phyloP scores from a whole-genome alignment of 2,113 vertebrate species.

The Boulengerochromis microlepis region DNA sequence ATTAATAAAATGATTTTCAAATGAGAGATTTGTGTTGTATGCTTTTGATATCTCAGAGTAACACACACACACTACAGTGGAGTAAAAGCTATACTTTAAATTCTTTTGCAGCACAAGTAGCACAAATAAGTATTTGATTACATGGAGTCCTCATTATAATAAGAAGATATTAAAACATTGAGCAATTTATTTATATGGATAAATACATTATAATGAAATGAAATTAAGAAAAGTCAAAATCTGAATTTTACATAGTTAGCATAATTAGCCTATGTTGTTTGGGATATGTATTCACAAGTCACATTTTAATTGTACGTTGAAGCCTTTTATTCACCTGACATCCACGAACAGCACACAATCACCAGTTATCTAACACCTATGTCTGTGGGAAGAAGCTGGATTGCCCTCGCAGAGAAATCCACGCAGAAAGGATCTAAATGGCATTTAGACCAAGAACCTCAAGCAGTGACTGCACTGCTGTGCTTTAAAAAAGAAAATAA shows the following conservation, averaged over 20 bases:
- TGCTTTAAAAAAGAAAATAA: background rate
- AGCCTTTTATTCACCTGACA: background rate
- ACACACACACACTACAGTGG: background rate
- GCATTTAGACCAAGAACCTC: background rate
- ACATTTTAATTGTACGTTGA: background rate
- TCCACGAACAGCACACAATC: background rate
- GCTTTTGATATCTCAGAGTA: background rate
- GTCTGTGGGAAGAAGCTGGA: background rate
- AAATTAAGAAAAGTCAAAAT: background rate
- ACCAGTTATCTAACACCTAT: background rate
- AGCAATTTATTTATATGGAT: background rate
- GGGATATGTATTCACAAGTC: background rate
- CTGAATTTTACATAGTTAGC: background rate
- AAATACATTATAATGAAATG: background rate
- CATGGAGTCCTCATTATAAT: background rate
- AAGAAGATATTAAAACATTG: background rate
- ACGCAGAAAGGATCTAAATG: background rate
- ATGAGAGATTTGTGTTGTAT: background rate
- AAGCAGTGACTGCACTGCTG: background rate
- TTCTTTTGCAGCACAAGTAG: background rate
- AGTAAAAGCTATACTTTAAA: background rate
- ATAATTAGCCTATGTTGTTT: background rate
- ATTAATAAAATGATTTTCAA: slow-evolving; percentile 27
- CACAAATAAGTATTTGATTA: background rate
- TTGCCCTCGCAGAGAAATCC: background rate